These are phyloP conservation scores for Rhysida immarginata DNA, from an alignment of 1,140 invertebrate species.

Conservation along the genomic window DNA sequence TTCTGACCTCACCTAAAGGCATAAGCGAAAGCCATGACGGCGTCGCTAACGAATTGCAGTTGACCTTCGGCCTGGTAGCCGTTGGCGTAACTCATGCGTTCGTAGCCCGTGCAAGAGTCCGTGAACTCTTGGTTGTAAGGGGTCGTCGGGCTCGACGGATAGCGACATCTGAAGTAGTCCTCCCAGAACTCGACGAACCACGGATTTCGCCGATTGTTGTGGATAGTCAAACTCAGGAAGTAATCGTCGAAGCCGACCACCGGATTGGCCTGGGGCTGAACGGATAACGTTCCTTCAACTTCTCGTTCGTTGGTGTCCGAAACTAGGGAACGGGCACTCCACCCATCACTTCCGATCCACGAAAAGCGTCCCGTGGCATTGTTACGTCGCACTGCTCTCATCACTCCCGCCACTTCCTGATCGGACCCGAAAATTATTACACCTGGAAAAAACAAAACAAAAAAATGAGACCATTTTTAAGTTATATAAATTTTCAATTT, in stretches of 20 bases:
- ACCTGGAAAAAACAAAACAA: slow-evolving; percentile 40
- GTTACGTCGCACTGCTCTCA: slow-evolving; percentile 68
- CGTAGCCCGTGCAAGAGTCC: slow-evolving; percentile 46
- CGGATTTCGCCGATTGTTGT: slow-evolving; percentile 74
- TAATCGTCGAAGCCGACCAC: slow-evolving; percentile 76
- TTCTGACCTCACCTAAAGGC: slow-evolving; percentile 55
- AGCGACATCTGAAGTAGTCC: slow-evolving; percentile 69
- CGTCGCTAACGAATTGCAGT: slow-evolving; percentile 81
- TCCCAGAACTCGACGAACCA: slow-evolving; percentile 95
- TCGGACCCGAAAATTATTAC: slow-evolving; percentile 92
- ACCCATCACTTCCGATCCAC: slow-evolving; percentile 90
- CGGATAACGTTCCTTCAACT: slow-evolving; percentile 77
- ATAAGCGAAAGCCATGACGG: slow-evolving; percentile 78
- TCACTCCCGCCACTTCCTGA: slow-evolving; percentile 86
- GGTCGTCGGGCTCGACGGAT: slow-evolving; percentile 55
- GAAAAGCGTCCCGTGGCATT: slow-evolving; percentile 81
- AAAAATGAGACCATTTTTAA: background rate
- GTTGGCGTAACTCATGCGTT: slow-evolving; percentile 51
- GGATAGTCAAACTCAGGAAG: slow-evolving; percentile 65
- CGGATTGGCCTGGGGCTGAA: slow-evolving; percentile 76
- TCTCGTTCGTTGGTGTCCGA: slow-evolving; percentile 46
- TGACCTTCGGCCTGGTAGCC: slow-evolving; percentile 64
- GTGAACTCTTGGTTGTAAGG: slow-evolving; percentile 64
- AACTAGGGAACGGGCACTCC: slow-evolving; percentile 72
- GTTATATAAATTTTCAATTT: background rate